Percentiles rank a stretch among this genome's conserved stretches.
These are phyloP conservation scores for Emydocephalus ijimae DNA, from an alignment of 2,113 vertebrate genomes.

Conservation along the genomic window DNA sequence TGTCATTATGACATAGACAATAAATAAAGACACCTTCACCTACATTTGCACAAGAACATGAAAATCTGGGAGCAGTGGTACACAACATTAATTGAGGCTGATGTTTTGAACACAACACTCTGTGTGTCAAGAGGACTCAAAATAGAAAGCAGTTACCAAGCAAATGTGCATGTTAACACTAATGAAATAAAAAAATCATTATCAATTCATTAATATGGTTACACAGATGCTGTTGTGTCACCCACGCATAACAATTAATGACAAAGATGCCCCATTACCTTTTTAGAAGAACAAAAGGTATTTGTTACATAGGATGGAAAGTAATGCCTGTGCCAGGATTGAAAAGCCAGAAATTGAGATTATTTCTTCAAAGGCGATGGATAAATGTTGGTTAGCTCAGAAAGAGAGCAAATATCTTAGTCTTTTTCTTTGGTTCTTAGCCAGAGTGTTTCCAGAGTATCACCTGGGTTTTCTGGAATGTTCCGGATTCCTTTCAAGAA, in stretches of 20 bases:
- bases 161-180: neutral
- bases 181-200: neutral
- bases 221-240: neutral
- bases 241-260: neutral
- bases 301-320: neutral
- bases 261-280: neutral
- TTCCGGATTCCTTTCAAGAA: neutral
- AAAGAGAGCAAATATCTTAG: neutral
- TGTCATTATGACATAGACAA: neutral
- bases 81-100: neutral
- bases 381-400: neutral
- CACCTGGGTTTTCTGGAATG: neutral
- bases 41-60: neutral
- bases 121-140: neutral
- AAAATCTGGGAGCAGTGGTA: neutral
- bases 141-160: neutral
- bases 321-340: slow-evolving; percentile 14
- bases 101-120: no score
- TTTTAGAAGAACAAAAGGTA: neutral
- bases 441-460: neutral
- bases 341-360: neutral
- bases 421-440: neutral
- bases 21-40: neutral
- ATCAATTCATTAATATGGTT: neutral
- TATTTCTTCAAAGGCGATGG: slow-evolving; percentile 2